Conservation (phyloP, 2,797 vertebrate species). For the Pelodytes ibericus region DNA sequence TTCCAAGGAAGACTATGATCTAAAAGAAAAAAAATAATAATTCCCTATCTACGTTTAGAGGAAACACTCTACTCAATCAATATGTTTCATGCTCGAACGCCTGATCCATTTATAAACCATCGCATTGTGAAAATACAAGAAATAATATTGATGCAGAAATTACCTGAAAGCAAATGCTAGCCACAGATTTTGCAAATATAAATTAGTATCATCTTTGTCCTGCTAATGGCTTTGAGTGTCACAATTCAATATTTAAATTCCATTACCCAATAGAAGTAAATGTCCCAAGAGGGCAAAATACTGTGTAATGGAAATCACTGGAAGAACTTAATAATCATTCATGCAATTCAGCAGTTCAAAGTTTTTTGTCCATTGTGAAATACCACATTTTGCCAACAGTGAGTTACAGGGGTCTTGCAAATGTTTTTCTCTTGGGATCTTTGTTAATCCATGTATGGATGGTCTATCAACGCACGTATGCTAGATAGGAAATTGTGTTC, state of each 20-base stretch:
- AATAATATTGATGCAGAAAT: constrained; percentile 43
- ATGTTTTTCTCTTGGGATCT: neutral
- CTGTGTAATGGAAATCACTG: constrained; percentile 38
- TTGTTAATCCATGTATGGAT: no score
- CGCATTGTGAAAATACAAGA: constrained; percentile 5
- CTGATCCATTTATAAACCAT: constrained; percentile 27
- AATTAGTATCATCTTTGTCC: constrained; percentile 35
- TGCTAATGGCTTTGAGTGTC: constrained; percentile 48
- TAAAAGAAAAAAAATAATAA: no score
- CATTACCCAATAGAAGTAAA: constrained; percentile 42
- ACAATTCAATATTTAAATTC: constrained; percentile 53
- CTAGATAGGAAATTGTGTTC: no score
- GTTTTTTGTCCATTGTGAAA: constrained; percentile 38
- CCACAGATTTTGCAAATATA: constrained; percentile 15
- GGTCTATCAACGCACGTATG: no score
- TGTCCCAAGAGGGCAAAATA: constrained; percentile 39
- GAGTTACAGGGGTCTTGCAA: constrained; percentile 20
- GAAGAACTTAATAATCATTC: constrained; percentile 35
- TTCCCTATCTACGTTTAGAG: constrained; percentile 15
- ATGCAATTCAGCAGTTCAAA: constrained; percentile 43
- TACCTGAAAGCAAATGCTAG: constrained; percentile 16
- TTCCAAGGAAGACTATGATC: constrained; percentile 11
- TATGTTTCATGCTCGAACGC: constrained; percentile 19
- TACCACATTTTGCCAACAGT: constrained; percentile 20
- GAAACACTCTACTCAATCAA: constrained; percentile 22